Percentiles rank a stretch among this genome's conserved stretches.
phyloP scores from a whole-genome alignment of 92 coral and sea anemone species.

The Nematostella vectensis region DNA sequence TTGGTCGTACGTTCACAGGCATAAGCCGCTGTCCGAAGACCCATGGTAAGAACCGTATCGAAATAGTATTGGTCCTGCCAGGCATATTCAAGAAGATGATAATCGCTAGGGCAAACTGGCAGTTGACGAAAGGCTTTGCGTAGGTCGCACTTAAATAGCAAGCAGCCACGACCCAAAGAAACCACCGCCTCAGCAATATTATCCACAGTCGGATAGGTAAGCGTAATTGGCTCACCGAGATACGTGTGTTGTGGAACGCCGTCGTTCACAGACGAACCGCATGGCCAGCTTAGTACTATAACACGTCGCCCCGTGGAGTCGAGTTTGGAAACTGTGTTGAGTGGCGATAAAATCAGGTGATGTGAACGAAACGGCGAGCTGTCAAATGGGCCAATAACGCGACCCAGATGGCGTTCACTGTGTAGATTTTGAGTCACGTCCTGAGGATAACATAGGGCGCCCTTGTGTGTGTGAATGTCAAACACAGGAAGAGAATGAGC shows the following conservation, averaged over 20 bases:
- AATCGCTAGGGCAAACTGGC: slow-evolving; percentile 27
- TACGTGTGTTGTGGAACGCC: slow-evolving; percentile 19
- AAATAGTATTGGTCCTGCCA: slow-evolving; percentile 32
- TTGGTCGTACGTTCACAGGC: slow-evolving; percentile 35
- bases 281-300: slow-evolving; percentile 34
- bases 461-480: slow-evolving; percentile 13
- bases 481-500: slow-evolving; percentile 8
- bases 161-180: neutral
- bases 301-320: slow-evolving; percentile 19
- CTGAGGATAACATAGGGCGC: slow-evolving; percentile 15
- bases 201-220: slow-evolving; percentile 17
- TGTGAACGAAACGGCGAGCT: slow-evolving; percentile 4
- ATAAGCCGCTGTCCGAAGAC: slow-evolving; percentile 36
- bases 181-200: slow-evolving; percentile 1
- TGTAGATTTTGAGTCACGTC: slow-evolving; percentile 10
- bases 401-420: slow-evolving; percentile 19
- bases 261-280: slow-evolving; percentile 26
- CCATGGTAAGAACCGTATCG: slow-evolving; percentile 29
- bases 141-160: slow-evolving; percentile 8
- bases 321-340: slow-evolving; percentile 23
- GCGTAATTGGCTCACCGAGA: slow-evolving; percentile 20
- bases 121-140: slow-evolving; percentile 22
- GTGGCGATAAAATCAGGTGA: slow-evolving; percentile 21
- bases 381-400: slow-evolving; percentile 25
- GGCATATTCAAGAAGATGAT: slow-evolving; percentile 13